Evolutionary conservation across 2,888 invertebrate genomes (phyloP).

Genomic region (Hyposoter dolosus): DNA sequence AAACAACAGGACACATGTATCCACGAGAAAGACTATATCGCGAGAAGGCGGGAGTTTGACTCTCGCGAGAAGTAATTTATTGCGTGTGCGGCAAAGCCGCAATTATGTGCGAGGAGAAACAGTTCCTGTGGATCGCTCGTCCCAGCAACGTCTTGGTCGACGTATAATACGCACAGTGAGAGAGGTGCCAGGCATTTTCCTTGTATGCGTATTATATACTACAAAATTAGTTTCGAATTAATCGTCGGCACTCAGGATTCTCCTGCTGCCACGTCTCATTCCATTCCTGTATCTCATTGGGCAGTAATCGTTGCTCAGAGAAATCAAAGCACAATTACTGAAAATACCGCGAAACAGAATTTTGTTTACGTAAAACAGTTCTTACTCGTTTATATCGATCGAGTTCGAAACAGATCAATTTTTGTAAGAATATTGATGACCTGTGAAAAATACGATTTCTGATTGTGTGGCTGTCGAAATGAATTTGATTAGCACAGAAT

Average conservation of each 20-base stretch:
- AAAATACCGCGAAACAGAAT: not conserved
- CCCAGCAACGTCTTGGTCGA: conserved; percentile 46
- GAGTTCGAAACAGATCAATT: not conserved
- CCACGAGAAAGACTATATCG: conserved; percentile 31
- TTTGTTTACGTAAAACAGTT: not conserved
- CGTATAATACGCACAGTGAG: conserved; percentile 49
- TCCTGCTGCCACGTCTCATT: conserved; percentile 6
- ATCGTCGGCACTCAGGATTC: conserved; percentile 43
- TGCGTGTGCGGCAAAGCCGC: conserved; percentile 67
- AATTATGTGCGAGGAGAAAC: conserved; percentile 66
- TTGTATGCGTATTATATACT: conserved; percentile 55
- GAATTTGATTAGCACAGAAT: not conserved
- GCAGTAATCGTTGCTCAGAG: conserved; percentile 7
- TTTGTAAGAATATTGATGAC: not conserved
- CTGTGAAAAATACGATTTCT: not conserved
- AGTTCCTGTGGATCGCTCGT: conserved; percentile 56
- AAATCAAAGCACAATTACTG: not conserved
- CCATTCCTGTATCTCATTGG: conserved; percentile 8
- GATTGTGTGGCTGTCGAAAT: not conserved
- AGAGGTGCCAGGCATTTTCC: conserved; percentile 61
- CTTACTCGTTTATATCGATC: not conserved
- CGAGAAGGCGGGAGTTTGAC: conserved; percentile 56
- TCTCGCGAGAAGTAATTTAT: conserved; percentile 66
- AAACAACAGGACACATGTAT: conserved; percentile 46
- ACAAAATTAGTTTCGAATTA: conserved; percentile 66